A percentile compares a stretch with the other conserved stretches of the same genome.
Conservation (phyloP, 2,113 vertebrate genomes). For the Rallus limicola region DNA sequence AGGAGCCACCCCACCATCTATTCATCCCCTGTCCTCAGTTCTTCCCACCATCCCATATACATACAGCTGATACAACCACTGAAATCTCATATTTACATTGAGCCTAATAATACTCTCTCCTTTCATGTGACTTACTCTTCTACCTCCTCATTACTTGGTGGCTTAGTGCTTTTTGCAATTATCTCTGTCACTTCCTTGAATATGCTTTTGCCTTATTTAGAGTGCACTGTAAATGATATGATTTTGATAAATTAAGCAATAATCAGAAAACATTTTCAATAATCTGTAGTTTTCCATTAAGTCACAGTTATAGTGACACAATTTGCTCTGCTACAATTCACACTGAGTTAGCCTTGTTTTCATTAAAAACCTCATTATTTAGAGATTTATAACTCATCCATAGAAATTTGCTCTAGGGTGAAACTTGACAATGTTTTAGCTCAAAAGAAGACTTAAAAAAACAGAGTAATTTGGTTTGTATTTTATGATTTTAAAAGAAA, state of each 20-base stretch:
- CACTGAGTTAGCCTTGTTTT: conserved; percentile 67
- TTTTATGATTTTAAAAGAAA: conserved; percentile 16
- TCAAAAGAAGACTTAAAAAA: conserved; percentile 6
- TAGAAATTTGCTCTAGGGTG: conserved; percentile 56
- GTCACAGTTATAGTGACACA: conserved; percentile 40
- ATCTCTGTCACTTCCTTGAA: conserved; percentile 56
- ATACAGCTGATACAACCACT: not conserved
- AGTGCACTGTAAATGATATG: conserved; percentile 45
- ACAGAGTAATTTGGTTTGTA: not conserved
- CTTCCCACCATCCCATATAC: not conserved
- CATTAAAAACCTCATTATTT: conserved; percentile 79
- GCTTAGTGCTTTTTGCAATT: conserved; percentile 51
- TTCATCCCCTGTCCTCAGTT: not conserved
- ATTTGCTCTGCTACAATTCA: conserved; percentile 71
- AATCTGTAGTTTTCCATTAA: conserved; percentile 74
- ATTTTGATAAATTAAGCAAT: conserved; percentile 76
- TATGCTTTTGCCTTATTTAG: conserved; percentile 67
- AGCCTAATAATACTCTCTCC: not conserved
- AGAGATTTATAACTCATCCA: conserved; percentile 70
- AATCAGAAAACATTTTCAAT: conserved; percentile 68
- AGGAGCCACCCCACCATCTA: not conserved
- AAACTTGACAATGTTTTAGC: conserved; percentile 19
- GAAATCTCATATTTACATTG: not conserved
- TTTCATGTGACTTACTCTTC: not conserved
- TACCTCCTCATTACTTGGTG: not conserved